A percentile compares a stretch with the other conserved stretches of the same genome.
Evolutionary conservation across 2,888 invertebrate species (phyloP).

Genomic region (Pollenia angustigena): DNA sequence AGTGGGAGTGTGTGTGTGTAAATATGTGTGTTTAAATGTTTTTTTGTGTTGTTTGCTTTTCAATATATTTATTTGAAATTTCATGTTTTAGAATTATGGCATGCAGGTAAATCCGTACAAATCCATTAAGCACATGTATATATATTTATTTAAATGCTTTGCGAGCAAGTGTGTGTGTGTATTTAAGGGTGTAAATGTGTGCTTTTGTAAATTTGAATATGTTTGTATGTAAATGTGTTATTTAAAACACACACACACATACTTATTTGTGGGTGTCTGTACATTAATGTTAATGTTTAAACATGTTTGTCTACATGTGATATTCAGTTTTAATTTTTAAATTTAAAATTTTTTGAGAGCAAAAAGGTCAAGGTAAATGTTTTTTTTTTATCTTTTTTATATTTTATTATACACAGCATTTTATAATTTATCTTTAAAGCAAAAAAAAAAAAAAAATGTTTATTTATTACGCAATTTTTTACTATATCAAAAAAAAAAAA

Average conservation of each 20-base stretch:
- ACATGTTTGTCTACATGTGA: conserved; percentile 16
- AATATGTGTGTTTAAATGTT: conserved; percentile 24
- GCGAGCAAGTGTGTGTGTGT: neutral
- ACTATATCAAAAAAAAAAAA: too few species aligned
- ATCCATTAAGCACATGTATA: conserved; percentile 52
- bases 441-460: too few species aligned
- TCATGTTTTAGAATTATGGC: conserved; percentile 44
- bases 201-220: conserved; percentile 18
- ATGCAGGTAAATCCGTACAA: conserved; percentile 63
- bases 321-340: conserved; percentile 6
- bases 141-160: conserved; percentile 32
- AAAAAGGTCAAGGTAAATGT: conserved; percentile 43
- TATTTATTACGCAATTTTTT: too few species aligned
- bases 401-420: neutral
- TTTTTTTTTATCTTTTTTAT: neutral
- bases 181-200: conserved; percentile 1
- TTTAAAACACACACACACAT: neutral
- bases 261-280: neutral
- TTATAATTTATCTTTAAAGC: too few species aligned
- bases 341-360: conserved; percentile 20
- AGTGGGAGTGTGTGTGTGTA: neutral
- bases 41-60: conserved; percentile 5
- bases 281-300: neutral
- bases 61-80: conserved; percentile 41
- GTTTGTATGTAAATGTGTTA: conserved; percentile 12